Base-by-base conservation (phyloP, 2,888 invertebrate genomes). In the Syrista parreyssii region DNA sequence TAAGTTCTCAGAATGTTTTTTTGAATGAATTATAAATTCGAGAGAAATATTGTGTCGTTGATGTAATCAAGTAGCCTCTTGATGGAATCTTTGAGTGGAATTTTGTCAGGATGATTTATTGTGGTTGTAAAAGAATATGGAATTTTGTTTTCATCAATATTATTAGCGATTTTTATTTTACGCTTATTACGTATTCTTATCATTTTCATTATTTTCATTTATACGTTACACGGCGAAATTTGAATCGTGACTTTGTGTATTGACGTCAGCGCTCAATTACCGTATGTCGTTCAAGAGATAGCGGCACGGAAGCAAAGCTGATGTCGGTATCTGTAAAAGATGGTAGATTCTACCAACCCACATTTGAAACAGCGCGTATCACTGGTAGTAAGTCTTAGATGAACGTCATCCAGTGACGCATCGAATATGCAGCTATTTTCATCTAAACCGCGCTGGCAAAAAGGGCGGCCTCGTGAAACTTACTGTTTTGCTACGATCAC, bases 281-380 rank as follows among this genome's bases (percentile, higher is more conserved):
- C 23, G 55, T 55, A 55, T 55, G 55, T 76, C 68, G 75, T 80
- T 75, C 75, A 12, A 75, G 76, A 78, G 84, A 86, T 83, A 84
- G 86, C 85, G 86, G 86, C 81, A 82, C 82, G 83, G 86, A 86
- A 86, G 86, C 82, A 84, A 84, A 78, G 80, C 82, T 23, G 32
- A 68, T n/a, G 12, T n/a, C 35, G 36, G 68, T 30, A 75, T 77
- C 74, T 68, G 35, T 68, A 75, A 55, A 55, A 55, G 75, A 75
- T 77, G 71, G 30, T 23, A 79, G 76, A 74, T 78, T 72, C 31
- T 23, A 78, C 33, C 55, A 77, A 74, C 77, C 82, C 84, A 80
- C 79, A 82, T 81, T 82, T 84, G 78, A 80, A 78, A 75, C 75
- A 75, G 78, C 35, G 78, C 78, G 78, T 76, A 76, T 73, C 76